A percentile compares a stretch with the other conserved stretches of the same genome.
phyloP scores from a whole-genome alignment of 1,140 invertebrate species.

The Papilio dardanus region DNA sequence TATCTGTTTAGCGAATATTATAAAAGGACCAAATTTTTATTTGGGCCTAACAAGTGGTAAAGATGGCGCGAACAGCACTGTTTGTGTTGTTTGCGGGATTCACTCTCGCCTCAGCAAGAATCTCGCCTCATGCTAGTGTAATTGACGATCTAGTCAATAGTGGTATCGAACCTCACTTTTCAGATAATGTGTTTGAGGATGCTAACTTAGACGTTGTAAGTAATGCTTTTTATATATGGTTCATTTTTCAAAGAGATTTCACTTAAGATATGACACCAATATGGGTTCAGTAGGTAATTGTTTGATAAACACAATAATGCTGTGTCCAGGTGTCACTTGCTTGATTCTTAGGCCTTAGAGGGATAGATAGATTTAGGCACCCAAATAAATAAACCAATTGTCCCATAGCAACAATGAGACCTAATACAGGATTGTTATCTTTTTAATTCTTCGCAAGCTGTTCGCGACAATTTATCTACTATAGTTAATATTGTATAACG shows the following conservation, averaged over 20 bases:
- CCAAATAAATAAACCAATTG: background rate
- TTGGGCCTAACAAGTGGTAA: background rate
- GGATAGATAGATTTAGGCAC: background rate
- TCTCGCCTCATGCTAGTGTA: slow-evolving; percentile 46
- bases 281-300: background rate
- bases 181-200: slow-evolving; percentile 61
- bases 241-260: background rate
- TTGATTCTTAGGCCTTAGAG: background rate
- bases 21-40: background rate
- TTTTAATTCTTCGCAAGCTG: background rate
- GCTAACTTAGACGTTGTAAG: slow-evolving; percentile 60
- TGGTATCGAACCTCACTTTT: slow-evolving; percentile 42
- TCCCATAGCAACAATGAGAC: background rate
- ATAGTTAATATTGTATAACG: background rate
- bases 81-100: slow-evolving; percentile 34
- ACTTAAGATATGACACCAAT: background rate
- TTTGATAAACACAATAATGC: background rate
- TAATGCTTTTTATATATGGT: slow-evolving; percentile 5
- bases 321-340: background rate
- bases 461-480: background rate
- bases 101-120: slow-evolving; percentile 11
- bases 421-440: background rate
- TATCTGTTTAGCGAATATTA: slow-evolving; percentile 10
- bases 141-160: slow-evolving; percentile 44
- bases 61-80: slow-evolving; percentile 2